phyloP scores from a whole-genome alignment of 2,113 vertebrate genomes.

The Sinocyclocheilus rhinocerous region DNA sequence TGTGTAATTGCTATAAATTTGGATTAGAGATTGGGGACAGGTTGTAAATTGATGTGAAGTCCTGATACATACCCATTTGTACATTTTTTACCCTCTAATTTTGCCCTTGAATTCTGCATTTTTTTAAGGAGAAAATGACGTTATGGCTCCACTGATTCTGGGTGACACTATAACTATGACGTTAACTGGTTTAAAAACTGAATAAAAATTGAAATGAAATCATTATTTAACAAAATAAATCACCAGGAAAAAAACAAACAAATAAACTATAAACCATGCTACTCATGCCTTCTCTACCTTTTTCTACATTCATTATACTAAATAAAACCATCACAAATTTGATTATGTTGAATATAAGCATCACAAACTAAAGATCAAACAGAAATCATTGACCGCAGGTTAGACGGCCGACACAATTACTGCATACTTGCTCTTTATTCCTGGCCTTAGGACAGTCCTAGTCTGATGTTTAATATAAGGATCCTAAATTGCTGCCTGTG shows the following conservation, averaged over 20 bases:
- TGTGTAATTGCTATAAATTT: conserved; percentile 75
- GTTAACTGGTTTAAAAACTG: not conserved
- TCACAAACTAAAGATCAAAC: conserved; percentile 5
- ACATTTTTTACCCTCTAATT: conserved; percentile 75
- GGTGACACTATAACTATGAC: not conserved
- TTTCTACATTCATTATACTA: not conserved
- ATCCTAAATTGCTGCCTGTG: conserved; percentile 62
- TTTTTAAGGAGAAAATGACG: conserved; percentile 22
- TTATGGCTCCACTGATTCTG: conserved; percentile 8
- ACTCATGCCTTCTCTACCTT: not conserved
- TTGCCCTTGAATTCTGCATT: conserved; percentile 55
- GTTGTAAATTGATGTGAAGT: conserved; percentile 61
- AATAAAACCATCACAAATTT: not conserved
- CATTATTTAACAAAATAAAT: not conserved
- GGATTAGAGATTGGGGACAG: conserved; percentile 63
- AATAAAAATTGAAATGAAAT: not conserved
- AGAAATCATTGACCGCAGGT: not conserved
- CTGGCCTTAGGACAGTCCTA: not conserved
- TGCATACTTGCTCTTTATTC: conserved; percentile 19
- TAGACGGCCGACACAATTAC: not conserved
- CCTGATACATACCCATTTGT: conserved; percentile 66
- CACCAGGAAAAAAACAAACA: not conserved
- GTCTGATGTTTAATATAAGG: conserved; percentile 72
- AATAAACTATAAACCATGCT: not conserved
- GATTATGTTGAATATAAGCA: not conserved